Base-by-base conservation (phyloP, 2,797 vertebrate genomes). In the Galagoides demidoff region DNA sequence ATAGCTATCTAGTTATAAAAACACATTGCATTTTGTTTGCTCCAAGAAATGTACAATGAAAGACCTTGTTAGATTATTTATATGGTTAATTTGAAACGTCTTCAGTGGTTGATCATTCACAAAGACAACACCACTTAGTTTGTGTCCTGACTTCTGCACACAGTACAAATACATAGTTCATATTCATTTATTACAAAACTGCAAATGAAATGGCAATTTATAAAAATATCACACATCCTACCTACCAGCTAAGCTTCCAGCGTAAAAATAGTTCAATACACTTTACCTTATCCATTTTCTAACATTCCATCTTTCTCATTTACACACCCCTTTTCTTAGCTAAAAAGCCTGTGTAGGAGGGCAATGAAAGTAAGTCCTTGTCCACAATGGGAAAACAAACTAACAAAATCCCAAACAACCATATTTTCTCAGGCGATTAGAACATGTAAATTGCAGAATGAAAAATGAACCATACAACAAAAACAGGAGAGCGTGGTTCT, bases 1-100 rank as follows among this genome's bases (percentile, higher is more conserved):
- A 98, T 94, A 88, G 63, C 95, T 98, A 89, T 95, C 96, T 5
- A 10, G 71, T 97, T 98, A 98, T 97, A 98, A 97, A 98, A 98
- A 98, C 96, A 90, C 79, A 98, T 79, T 97, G 88, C 90, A 91
- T 95, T 96, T 82, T 96, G 92, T 97, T 98, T 98, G 95, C 96
- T 97, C 90, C 92, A 89, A 96, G 93, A 98, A 98, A 98, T 92
- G n/a, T 90, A 97, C 88, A 95, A 52, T 92, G 97, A 98, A 98
- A 95, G 92, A 92, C 76, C 71, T 85, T 90, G 92, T 95, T 97
- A 9, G 31, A 91, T 96, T 98, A 98, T 97, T 98, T 97, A 96
- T 96, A 95, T 82, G 93, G 97, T 95, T 98, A 96, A 96, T 96
- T 96, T 97, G 95, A 95, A 97, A 89, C 9, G 61, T 97, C 74